Evolutionary conservation across 2,797 vertebrate species (phyloP).

Genomic region (Columba guinea): DNA sequence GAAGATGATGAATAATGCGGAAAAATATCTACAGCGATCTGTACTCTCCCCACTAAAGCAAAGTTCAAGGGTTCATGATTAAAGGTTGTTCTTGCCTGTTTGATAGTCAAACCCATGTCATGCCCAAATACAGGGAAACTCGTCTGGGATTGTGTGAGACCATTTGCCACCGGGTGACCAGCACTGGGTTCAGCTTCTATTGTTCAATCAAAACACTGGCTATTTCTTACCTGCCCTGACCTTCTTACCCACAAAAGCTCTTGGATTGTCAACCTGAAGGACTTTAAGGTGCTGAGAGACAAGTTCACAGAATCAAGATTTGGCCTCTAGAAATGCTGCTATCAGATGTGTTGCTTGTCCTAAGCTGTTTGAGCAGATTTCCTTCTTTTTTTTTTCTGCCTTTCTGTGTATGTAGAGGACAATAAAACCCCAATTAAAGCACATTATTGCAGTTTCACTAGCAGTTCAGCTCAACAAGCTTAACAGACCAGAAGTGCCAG

Average conservation of each 20-base stretch:
- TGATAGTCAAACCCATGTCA: background rate
- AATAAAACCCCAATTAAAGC: background rate
- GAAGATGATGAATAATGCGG: background rate
- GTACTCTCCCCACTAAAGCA: background rate
- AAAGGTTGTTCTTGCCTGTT: background rate
- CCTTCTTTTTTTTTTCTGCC: too few relatives aligned
- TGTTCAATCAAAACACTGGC: fast-evolving
- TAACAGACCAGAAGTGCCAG: background rate
- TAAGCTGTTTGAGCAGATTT: background rate
- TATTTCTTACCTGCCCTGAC: background rate
- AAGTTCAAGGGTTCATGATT: background rate
- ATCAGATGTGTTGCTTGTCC: fast-evolving
- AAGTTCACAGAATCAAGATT: background rate
- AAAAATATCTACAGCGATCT: background rate
- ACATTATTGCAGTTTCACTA: background rate
- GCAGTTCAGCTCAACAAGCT: background rate
- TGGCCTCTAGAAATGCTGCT: fast-evolving
- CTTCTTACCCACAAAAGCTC: fast-evolving
- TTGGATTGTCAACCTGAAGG: background rate
- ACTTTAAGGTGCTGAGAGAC: fast-evolving
- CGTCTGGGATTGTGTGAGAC: background rate
- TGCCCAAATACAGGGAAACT: background rate
- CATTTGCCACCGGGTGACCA: fast-evolving
- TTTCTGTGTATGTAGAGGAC: background rate
- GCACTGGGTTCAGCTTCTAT: fast-evolving